Conservation (phyloP, 2,113 vertebrate genomes). For the Motacilla tschutschensis region DNA sequence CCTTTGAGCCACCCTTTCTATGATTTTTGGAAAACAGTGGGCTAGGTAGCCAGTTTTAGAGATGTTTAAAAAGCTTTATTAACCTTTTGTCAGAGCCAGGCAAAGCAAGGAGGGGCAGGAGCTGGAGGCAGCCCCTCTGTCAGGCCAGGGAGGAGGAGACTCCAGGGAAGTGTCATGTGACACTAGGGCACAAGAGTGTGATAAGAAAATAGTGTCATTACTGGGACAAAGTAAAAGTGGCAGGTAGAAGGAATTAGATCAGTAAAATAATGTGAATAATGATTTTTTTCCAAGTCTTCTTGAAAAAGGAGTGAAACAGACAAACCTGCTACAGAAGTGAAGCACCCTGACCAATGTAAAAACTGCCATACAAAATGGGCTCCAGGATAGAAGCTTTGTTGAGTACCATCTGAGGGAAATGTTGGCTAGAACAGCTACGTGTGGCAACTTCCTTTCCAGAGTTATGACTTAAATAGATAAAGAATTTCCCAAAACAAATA, state of each 20-base stretch:
- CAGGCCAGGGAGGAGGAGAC: background rate
- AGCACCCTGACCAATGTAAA: background rate
- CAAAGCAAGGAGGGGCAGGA: background rate
- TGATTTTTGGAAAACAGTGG: background rate
- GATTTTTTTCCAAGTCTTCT: background rate
- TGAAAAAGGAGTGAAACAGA: background rate
- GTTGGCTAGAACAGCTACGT: background rate
- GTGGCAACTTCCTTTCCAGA: background rate
- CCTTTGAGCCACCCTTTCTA: background rate
- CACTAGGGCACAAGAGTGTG: rapidly evolving
- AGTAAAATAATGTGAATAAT: background rate
- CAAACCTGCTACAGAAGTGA: background rate
- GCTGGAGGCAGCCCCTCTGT: background rate
- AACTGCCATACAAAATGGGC: background rate
- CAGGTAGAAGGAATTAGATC: background rate
- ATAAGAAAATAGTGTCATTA: background rate
- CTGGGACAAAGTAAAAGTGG: background rate
- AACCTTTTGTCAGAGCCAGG: background rate
- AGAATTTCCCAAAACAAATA: background rate
- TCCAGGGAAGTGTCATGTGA: background rate
- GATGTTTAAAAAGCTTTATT: background rate
- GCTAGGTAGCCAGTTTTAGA: background rate
- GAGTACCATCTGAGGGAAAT: background rate
- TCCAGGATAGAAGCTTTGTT: background rate
- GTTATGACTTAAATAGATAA: background rate